Conservation (phyloP, 2,797 vertebrate genomes). For the Trematomus bernacchii region DNA sequence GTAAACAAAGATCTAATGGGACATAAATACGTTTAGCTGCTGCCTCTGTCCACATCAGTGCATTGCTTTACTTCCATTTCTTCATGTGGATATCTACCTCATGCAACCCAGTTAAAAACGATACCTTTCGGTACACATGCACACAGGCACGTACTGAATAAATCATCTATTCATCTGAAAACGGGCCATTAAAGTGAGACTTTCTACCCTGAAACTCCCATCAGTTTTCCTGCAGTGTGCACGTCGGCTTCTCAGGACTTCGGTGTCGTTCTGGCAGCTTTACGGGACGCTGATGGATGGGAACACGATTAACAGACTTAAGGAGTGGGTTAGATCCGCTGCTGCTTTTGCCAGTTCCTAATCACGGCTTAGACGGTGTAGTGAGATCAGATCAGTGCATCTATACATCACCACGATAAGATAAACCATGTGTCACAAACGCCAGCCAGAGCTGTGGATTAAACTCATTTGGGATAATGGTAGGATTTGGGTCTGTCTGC, state of each 20-base stretch:
- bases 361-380: conserved; percentile 46
- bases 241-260: conserved; percentile 19
- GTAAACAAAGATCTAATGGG: too few species aligned
- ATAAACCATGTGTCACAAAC: conserved; percentile 25
- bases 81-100: too few species aligned
- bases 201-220: conserved; percentile 3
- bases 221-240: conserved; percentile 18
- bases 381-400: conserved; percentile 37
- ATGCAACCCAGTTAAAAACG: too few species aligned
- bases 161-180: conserved; percentile 1
- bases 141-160: not conserved
- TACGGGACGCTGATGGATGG: conserved; percentile 62
- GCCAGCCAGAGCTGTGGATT: conserved; percentile 27
- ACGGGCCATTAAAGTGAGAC: not conserved
- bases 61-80: too few species aligned
- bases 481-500: conserved; percentile 29
- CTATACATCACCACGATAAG: conserved; percentile 30
- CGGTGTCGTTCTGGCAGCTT: conserved; percentile 38
- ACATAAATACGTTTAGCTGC: too few species aligned
- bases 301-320: conserved; percentile 37
- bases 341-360: conserved; percentile 52
- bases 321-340: conserved; percentile 22
- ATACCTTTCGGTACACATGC: not conserved
- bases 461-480: conserved; percentile 11
- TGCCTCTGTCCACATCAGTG: too few species aligned